Conservation (phyloP, 2,113 vertebrate species). For the Elaphurus davidianus region DNA sequence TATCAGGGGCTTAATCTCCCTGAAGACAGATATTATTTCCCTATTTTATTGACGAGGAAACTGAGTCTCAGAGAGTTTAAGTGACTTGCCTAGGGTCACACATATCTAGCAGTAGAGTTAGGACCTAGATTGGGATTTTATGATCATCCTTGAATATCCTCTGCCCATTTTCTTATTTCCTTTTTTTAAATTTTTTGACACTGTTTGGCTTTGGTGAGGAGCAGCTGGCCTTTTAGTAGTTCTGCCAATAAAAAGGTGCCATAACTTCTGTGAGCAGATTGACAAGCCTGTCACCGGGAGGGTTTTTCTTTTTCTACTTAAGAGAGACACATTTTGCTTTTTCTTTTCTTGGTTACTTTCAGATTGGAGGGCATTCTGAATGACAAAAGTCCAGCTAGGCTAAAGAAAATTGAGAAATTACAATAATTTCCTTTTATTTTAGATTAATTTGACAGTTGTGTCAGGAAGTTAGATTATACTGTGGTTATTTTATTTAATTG, state of each 20-base stretch:
- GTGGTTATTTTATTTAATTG: slow-evolving; percentile 44
- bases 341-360: slow-evolving; percentile 12
- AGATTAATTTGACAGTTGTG: slow-evolving; percentile 21
- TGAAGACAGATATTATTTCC: neutral
- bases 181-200: neutral
- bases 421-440: neutral
- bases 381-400: neutral
- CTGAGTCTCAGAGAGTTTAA: neutral
- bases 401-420: neutral
- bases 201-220: slow-evolving; percentile 43
- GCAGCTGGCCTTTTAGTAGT: slow-evolving; percentile 30
- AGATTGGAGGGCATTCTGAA: neutral
- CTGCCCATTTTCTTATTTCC: neutral
- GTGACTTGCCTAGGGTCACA: neutral
- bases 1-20: neutral
- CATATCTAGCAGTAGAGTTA: neutral
- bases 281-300: neutral
- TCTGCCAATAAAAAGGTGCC: slow-evolving; percentile 12
- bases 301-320: slow-evolving; percentile 2
- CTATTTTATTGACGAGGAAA: neutral
- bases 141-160: neutral
- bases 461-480: slow-evolving; percentile 24
- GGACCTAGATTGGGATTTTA: neutral
- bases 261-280: slow-evolving; percentile 36
- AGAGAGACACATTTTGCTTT: neutral